A percentile compares a stretch with the other conserved stretches of the same genome.
These are phyloP conservation scores for Spisula subtruncata DNA, from an alignment of 2,888 invertebrate species.

Conservation along the genomic window DNA sequence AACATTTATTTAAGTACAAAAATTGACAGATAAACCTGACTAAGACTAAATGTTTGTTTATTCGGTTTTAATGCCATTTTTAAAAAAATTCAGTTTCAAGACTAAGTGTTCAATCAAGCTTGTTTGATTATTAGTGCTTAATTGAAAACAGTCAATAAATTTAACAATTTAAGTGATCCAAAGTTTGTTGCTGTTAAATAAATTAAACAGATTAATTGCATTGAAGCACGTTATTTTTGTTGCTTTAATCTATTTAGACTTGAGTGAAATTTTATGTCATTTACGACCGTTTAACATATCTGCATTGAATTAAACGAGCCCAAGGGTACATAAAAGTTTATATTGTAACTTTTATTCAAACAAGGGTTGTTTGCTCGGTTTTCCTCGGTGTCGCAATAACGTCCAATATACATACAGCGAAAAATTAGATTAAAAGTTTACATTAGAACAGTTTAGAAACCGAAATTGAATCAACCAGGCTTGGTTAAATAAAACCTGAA, in stretches of 20 bases:
- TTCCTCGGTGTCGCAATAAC: background rate
- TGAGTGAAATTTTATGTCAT: background rate
- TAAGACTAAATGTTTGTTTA: background rate
- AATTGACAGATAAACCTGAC: background rate
- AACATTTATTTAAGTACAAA: background rate
- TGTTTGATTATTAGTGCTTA: background rate
- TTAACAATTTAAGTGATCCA: background rate
- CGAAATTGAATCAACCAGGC: background rate
- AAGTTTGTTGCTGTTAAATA: background rate
- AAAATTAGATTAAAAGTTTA: background rate
- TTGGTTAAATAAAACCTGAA: background rate
- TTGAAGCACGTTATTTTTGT: background rate
- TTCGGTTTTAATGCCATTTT: too few species aligned
- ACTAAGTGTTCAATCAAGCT: too few species aligned
- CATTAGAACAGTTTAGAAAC: slow-evolving; percentile 6
- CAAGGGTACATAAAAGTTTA: background rate
- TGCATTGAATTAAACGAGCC: background rate
- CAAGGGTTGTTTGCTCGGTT: background rate
- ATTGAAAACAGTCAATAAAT: slow-evolving; percentile 11
- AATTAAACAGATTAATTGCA: slow-evolving; percentile 1
- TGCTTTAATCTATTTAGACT: background rate
- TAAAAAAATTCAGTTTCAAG: too few species aligned
- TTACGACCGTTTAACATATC: background rate
- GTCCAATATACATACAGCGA: background rate
- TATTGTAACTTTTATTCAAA: slow-evolving; percentile 11